Percentiles rank a stretch among this genome's conserved stretches.
Conservation (phyloP, 2,888 invertebrate genomes). For the Gordius sp. region DNA sequence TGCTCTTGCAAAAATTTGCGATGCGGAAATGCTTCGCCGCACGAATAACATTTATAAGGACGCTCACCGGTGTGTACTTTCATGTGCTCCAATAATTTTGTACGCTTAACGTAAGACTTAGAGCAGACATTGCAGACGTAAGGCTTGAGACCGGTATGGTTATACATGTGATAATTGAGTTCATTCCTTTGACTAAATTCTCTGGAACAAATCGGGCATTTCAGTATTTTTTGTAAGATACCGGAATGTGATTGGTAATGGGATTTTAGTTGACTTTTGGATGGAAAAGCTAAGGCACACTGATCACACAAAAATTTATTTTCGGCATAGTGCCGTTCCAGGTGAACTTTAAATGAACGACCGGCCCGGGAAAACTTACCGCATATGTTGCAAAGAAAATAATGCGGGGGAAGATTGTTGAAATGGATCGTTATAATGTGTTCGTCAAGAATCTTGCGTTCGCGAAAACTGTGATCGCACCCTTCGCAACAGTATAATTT, state of each 20-base stretch:
- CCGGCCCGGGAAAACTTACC: conserved; percentile 13
- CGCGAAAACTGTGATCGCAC: not conserved
- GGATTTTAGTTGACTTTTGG: conserved; percentile 8
- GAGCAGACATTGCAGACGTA: conserved; percentile 9
- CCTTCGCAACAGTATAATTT: not conserved
- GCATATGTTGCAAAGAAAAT: conserved; percentile 1
- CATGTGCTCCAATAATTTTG: not conserved
- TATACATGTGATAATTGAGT: conserved; percentile 8
- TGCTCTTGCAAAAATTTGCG: conserved; percentile 8
- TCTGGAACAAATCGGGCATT: not conserved
- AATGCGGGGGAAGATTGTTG: not conserved
- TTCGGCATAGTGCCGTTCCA: not conserved
- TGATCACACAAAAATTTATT: conserved; percentile 6
- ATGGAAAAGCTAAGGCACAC: not conserved
- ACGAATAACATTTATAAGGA: conserved; percentile 3
- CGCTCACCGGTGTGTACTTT: not conserved
- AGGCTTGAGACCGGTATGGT: not conserved
- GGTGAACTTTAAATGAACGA: conserved; percentile 6
- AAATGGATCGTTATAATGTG: conserved; percentile 5
- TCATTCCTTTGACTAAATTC: not conserved
- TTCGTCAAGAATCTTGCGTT: conserved; percentile 8
- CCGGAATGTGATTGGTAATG: conserved; percentile 1
- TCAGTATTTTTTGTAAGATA: not conserved
- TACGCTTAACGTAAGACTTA: not conserved
- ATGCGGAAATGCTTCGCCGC: conserved; percentile 1